Percentiles rank a stretch among this genome's conserved stretches.
Conservation (phyloP, 2,888 invertebrate genomes). For the Linyphia triangularis region DNA sequence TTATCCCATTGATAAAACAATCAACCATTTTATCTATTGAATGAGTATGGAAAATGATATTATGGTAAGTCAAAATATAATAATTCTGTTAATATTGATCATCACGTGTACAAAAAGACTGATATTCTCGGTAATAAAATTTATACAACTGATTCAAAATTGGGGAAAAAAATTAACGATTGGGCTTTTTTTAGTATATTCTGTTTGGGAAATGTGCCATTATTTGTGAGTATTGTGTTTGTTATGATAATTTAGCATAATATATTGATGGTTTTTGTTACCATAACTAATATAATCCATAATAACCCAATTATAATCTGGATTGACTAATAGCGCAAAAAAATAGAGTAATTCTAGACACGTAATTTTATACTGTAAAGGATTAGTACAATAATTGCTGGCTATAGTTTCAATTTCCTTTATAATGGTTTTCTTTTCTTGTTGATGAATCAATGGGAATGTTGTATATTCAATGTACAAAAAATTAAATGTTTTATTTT, state of each 20-base stretch:
- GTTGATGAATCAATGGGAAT: neutral
- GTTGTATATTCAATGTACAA: constrained; percentile 30
- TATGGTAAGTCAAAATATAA: no score
- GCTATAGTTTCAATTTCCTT: constrained; percentile 27
- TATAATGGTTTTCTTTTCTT: neutral
- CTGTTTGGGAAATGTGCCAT: no score
- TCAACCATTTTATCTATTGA: no score
- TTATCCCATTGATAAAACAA: no score
- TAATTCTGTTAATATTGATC: no score
- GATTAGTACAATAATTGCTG: neutral
- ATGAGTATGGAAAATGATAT: no score
- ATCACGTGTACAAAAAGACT: no score
- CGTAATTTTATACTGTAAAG: constrained; percentile 2
- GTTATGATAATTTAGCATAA: neutral
- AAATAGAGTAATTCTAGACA: constrained; percentile 40
- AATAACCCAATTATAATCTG: constrained; percentile 14
- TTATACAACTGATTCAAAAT: no score
- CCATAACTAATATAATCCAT: constrained; percentile 18
- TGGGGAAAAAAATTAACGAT: no score
- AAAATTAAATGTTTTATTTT: neutral
- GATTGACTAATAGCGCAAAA: constrained; percentile 27
- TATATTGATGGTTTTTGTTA: constrained; percentile 9
- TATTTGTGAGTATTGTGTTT: no score
- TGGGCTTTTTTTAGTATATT: no score
- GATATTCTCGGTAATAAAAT: no score